Base-by-base conservation (phyloP, 2,888 invertebrate genomes). In the Aphelenchoides bicaudatus region DNA sequence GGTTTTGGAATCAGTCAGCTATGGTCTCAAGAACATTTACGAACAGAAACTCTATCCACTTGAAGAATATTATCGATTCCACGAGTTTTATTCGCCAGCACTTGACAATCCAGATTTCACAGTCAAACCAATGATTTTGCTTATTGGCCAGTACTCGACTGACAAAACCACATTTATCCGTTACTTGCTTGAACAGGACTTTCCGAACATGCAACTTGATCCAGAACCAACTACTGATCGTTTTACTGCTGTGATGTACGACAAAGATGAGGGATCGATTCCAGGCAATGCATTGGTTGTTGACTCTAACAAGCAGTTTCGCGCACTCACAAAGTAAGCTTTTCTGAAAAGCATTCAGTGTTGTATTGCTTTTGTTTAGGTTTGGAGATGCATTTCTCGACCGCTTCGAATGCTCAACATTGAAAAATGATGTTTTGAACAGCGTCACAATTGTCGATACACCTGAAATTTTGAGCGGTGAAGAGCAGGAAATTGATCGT, bases 181-280 rank as follows among this genome's bases (percentile, higher is more conserved):
- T 5, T 94, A 94, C 81, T 83, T 98, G 51, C 82, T 98, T 64
- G 85, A 85, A 66, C 80, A 82, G 77, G 94, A 96, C 77, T 96
- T 96, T 80, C 96, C 94, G 38, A 96, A 96, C 30, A 94, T 98
- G 67, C 86, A 96, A 59, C 96, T 98, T 78, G 96, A 96, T 0
- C 96, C 96, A 1, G 96, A 98, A 82, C 96, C 96, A 13, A 96
- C 96, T 1, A 98, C 96, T 13, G 96, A 96, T 82, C 86, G 93
- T 59, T 98, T 96, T 80, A 98, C 96, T 67, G 90, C 91, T 62
- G 92, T 98, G 29, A 96, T 96, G 94, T 86, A 87, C 78, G 90
- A 89, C 72, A 90, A 92, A 0, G 80, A 82, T 54, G 84, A 85
- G 61, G 90, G 91, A 70, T 87, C 91, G 49, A 89, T 94, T 72